Percentiles rank a stretch among this genome's conserved stretches.
These are phyloP conservation scores for Macrophya alboannulata DNA, from an alignment of 2,888 invertebrate species.

Conservation along the genomic window DNA sequence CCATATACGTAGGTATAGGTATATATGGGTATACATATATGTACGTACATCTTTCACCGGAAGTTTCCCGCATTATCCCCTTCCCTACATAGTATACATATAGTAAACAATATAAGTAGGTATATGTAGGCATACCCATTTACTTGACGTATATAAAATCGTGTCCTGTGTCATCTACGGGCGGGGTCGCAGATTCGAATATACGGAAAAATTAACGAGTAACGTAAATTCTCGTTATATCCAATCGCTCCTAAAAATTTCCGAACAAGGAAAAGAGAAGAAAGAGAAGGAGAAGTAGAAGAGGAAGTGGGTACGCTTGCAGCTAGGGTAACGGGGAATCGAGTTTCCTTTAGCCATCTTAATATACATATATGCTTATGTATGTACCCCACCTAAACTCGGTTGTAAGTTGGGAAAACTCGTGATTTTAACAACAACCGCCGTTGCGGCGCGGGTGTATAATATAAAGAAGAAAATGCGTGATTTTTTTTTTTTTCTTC, in stretches of 20 bases:
- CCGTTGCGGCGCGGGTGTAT: neutral
- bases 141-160: too few species aligned
- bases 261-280: too few species aligned
- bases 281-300: neutral
- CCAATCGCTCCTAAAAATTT: neutral
- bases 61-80: slow-evolving; percentile 8
- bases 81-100: too few species aligned
- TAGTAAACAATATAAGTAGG: too few species aligned
- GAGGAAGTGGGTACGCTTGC: neutral
- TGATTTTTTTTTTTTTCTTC: neutral
- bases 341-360: neutral
- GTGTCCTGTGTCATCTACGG: too few species aligned
- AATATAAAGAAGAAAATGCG: slow-evolving; percentile 5
- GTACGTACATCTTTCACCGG: neutral
- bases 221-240: neutral
- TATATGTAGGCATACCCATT: too few species aligned
- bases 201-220: neutral
- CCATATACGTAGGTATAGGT: too few species aligned
- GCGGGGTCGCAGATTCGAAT: too few species aligned
- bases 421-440: neutral
- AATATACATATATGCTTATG: neutral
- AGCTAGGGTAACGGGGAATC: too few species aligned
- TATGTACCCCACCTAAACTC: too few species aligned
- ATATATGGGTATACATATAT: too few species aligned
- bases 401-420: neutral